Evolutionary conservation across 1,140 invertebrate genomes (phyloP), one percentile per base, ranked within the genome.

Genomic region (Drosophila erecta): DNA sequence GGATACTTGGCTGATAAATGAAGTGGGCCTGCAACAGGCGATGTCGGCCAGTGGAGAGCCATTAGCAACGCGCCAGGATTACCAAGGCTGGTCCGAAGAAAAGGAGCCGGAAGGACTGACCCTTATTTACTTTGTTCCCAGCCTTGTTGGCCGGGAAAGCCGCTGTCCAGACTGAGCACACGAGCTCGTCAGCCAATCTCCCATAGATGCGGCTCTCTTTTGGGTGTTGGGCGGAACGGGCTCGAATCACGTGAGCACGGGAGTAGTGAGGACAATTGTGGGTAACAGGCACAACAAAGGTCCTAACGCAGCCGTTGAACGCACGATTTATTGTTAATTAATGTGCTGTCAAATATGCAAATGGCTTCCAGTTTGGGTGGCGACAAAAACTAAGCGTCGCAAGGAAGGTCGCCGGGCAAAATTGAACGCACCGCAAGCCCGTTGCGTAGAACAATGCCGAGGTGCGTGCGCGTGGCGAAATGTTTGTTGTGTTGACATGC

Each of bases 381-480:
- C 74, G 70, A 84, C 75, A 84, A 71, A 79, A 83, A 84, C 84
- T 84, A 84, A 83, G 75, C 80, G 70, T 83, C 69, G 77, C 75
- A 65, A 73, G 75, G 69, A 73, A 17, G 30, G 46, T 27, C 37
- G 20, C 43, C 2, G 14, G 22, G 55, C 58, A 53, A 60, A 71
- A 70, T 44, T 12, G 12, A 46, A 7, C 44, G 20, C 11, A 46
- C 7, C 44, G 12, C 20, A 24, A 47, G 11, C 11, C 43, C 20
- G 20, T 40, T 57, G 22, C 22, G 22, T 17, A 14, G 22, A 40
- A 30, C 38, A 24, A 22, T 17, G 53, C 22, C 15, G 43, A 50
- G 43, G 56, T 79, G 55, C 44, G 59, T 65, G 66, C 60, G 30
- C 30, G 30, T 30, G 30, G 7, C 59, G 14, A 67, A 76, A 76